Evolutionary conservation across 1,140 invertebrate genomes (phyloP), one percentile per base, ranked within the genome.

Genomic region (Psix sp.): DNA sequence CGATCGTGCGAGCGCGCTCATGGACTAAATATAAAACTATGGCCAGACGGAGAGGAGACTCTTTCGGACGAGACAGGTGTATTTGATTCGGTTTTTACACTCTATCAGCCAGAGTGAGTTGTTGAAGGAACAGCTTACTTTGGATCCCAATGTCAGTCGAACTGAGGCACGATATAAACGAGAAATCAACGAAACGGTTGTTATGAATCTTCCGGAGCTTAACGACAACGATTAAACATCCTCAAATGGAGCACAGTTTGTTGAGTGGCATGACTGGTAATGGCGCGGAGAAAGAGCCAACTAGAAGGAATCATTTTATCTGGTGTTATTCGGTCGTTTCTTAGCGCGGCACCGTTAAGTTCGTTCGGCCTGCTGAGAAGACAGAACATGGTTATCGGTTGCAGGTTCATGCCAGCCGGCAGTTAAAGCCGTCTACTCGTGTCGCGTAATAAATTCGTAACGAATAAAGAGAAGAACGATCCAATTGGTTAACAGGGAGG

Each of bases 401-500:
- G 71, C 79, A 80, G 81, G 83, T 87, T 86, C 85, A 87, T 87
- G 84, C 82, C 80, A 79, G 78, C 74, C 77, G 77, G 82, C 84
- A 85, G 84, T 86, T 86, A 86, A 82, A 80, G 74, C 65, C 71
- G 72, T 78, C 73, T 72, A 79, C 73, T 79, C 77, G 80, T 77
- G 81, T 76, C 72, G 49, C 75, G 83, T 82, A 81, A 86, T 86
- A 87, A 86, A 87, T 86, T 84, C 77, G 80, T 76, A 63, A 74
- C 26, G 73, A 73, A 76, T 65, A 70, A 56, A 71, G 72, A 74
- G 65, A 51, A 54, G 62, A 40, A 74, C 54, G 82, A 83, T 82
- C 80, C 79, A 81, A 80, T 79, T 81, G 79, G 81, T 85, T 86
- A 86, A 83, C 78, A 76, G 78, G 80, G 80, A 85, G 85, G 86